Conservation (phyloP, 1,140 invertebrate species). For the Drosophila willistoni region DNA sequence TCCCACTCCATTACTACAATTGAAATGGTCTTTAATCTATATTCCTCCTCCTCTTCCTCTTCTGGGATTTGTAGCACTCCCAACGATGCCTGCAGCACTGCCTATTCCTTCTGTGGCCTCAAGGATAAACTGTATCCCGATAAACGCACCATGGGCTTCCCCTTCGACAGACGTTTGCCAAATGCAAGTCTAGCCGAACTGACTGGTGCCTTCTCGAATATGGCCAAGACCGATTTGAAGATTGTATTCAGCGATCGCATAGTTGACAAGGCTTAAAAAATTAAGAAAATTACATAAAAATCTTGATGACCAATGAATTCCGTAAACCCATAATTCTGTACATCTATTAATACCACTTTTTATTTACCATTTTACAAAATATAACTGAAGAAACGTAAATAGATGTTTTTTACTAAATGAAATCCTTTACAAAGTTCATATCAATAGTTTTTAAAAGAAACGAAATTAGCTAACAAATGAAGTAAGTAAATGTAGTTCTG, state of each 20-base stretch:
- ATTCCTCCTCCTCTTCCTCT: background rate
- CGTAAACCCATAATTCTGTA: background rate
- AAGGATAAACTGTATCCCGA: constrained; percentile 88
- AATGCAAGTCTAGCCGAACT: constrained; percentile 86
- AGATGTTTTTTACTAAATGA: too few species aligned
- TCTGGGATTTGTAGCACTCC: constrained; percentile 22
- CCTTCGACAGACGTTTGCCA: constrained; percentile 87
- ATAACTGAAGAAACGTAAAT: too few species aligned
- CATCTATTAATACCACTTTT: too few species aligned
- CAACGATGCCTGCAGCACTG: constrained; percentile 85
- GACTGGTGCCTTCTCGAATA: constrained; percentile 83
- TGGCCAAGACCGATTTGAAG: constrained; percentile 84
- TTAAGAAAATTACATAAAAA: background rate
- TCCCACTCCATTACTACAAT: background rate
- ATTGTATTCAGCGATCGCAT: constrained; percentile 79
- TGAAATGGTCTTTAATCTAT: background rate
- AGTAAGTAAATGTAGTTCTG: too few species aligned
- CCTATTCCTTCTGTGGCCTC: constrained; percentile 88
- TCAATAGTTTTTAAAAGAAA: too few species aligned
- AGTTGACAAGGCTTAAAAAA: constrained; percentile 45
- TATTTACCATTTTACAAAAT: too few species aligned
- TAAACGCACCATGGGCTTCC: constrained; percentile 88
- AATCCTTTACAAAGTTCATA: too few species aligned
- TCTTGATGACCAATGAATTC: background rate
- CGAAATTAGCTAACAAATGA: too few species aligned